phyloP scores from a whole-genome alignment of 2,888 invertebrate species.

The Spatulosminthurus flaviceps region DNA sequence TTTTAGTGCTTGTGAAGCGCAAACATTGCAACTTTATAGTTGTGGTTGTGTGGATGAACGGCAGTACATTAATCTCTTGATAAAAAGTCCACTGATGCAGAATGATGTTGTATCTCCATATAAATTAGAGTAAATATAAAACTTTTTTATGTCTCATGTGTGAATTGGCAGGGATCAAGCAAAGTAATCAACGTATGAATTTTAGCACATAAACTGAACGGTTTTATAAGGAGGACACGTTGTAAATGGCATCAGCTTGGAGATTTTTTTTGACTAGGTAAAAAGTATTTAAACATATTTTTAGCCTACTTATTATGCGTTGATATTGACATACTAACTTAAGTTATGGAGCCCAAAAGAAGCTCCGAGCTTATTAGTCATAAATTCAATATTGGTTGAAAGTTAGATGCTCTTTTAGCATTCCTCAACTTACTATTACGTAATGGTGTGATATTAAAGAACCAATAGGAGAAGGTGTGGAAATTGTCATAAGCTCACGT shows the following conservation, averaged over 20 bases:
- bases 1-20: neutral
- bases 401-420: neutral
- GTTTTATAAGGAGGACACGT: too few relatives aligned
- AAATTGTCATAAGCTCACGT: too few relatives aligned
- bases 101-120: too few relatives aligned
- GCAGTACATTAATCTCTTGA: too few relatives aligned
- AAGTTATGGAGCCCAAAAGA: neutral
- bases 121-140: too few relatives aligned
- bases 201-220: too few relatives aligned
- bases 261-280: too few relatives aligned
- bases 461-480: too few relatives aligned
- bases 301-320: slow-evolving; percentile 3
- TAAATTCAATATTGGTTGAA: slow-evolving; percentile 1
- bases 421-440: neutral
- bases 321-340: neutral
- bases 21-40: neutral
- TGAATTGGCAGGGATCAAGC: neutral
- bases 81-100: too few relatives aligned
- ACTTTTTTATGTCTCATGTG: neutral
- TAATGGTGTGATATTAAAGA: too few relatives aligned
- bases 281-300: neutral
- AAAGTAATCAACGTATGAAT: neutral
- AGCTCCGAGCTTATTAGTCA: neutral
- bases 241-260: too few relatives aligned
- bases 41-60: neutral